Conservation (phyloP, 2,113 vertebrate species). For the Xiphias gladius region DNA sequence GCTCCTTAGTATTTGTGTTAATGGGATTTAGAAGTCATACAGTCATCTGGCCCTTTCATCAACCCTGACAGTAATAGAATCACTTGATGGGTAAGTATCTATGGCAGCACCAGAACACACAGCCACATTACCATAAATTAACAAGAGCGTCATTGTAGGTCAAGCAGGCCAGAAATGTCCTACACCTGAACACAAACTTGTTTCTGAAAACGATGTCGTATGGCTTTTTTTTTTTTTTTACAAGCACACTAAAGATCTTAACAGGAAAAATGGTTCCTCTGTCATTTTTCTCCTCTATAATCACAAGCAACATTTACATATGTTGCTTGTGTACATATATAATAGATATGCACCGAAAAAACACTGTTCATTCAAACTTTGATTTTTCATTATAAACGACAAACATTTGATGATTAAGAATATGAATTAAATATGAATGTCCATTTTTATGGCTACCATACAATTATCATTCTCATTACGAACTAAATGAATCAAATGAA, state of each 20-base stretch:
- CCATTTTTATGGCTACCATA: not conserved
- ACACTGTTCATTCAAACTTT: no score
- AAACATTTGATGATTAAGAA: not conserved
- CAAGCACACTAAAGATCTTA: not conserved
- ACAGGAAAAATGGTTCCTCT: no score
- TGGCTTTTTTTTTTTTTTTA: not conserved
- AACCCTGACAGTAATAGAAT: constrained; percentile 1
- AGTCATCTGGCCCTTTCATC: constrained; percentile 32
- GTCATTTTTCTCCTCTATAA: not conserved
- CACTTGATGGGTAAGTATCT: constrained; percentile 29
- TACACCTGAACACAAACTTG: not conserved
- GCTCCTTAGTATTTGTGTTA: not conserved
- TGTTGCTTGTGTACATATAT: no score
- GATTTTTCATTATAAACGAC: not conserved
- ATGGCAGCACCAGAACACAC: constrained; percentile 46
- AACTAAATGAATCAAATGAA: not conserved
- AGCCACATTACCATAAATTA: constrained; percentile 2
- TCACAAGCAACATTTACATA: no score
- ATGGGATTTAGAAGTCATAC: constrained; percentile 6
- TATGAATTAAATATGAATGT: not conserved
- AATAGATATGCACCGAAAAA: no score
- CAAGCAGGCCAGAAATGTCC: not conserved
- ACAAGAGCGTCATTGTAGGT: not conserved
- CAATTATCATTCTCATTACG: not conserved
- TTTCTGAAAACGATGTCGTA: not conserved